A percentile compares a stretch with the other conserved stretches of the same genome.
Evolutionary conservation across 2,113 vertebrate genomes (phyloP).

Genomic region (Hippocampus comes): DNA sequence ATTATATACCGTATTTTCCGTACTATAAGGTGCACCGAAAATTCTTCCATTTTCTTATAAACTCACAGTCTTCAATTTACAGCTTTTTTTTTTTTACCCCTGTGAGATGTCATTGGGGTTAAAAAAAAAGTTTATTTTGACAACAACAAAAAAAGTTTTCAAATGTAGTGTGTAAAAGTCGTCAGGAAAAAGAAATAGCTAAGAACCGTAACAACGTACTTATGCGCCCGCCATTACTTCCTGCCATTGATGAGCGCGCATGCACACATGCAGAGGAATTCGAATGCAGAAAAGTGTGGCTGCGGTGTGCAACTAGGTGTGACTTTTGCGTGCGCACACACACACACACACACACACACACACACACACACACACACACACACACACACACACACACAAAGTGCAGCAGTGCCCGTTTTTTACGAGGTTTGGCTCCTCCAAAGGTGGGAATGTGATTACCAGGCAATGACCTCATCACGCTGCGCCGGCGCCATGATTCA

Average conservation of each 20-base stretch:
- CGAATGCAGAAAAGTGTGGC: conserved; percentile 15
- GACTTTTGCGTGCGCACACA: conserved; percentile 37
- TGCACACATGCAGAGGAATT: conserved; percentile 27
- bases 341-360: conserved; percentile 2
- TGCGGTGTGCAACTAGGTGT: conserved; percentile 32
- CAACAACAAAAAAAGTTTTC: neutral
- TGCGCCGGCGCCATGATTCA: conserved; percentile 70
- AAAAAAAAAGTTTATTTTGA: too few species aligned
- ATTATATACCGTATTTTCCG: too few species aligned
- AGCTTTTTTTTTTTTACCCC: too few species aligned
- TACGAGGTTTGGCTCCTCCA: conserved; percentile 59
- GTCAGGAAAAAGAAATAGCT: too few species aligned
- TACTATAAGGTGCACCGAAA: too few species aligned
- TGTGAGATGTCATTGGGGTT: too few species aligned
- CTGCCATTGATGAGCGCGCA: neutral
- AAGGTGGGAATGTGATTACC: conserved; percentile 74
- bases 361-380: conserved; percentile 22
- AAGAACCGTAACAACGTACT: neutral
- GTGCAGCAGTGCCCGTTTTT: conserved; percentile 32
- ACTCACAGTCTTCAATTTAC: too few species aligned
- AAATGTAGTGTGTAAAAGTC: too few species aligned
- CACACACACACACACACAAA: conserved; percentile 10
- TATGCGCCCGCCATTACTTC: neutral
- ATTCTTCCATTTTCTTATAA: too few species aligned
- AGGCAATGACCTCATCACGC: conserved; percentile 72